Base-by-base conservation (phyloP, 2,797 vertebrate genomes). In the Macrochelys suwanniensis region DNA sequence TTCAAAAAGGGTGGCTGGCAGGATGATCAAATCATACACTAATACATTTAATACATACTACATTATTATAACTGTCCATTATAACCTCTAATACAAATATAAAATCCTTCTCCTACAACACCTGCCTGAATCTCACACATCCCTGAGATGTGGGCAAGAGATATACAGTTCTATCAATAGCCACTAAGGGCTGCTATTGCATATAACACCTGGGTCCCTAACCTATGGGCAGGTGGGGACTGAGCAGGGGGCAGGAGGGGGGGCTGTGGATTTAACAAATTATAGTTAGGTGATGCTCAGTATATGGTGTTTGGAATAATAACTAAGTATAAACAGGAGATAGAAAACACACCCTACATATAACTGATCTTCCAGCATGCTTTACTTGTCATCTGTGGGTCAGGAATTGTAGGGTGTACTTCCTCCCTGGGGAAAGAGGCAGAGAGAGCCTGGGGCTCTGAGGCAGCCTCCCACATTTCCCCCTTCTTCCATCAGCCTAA, bases 111-210 rank as follows among this genome's bases (percentile, higher is more conserved):
- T 49, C 47, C 47, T 49, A 49, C 47, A 49, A 49, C 47, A 49
- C 11, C 83, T 92, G 33, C 82, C 31, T 85, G 81, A 90, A 95
- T 87, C 88, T 94, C 85, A 53, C 88, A 82, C 84, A 78, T 89
- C 85, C 89, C 91, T 97, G 94, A 95, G 89, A 96, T 85, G 90
- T 71, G 79, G 68, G 90, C 0, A 0, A 74, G 71, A 94, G 78
- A 71, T 90, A 77, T 80, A 53, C 47, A n/a, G 68, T 23, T 89
- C 53, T 92, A 85, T 84, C 87, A 78, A 80, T 84, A 94, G 87
- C 65, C 89, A 87, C 78, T 84, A 82, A 68, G 82, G 49, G 84
- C 51, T 74, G 37, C 17, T 23, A 71, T 71, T 71, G 10, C n/a
- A 71, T 71, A 42, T 42, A n/a, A 71, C n/a, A 42, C 21, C 9